phyloP scores from a whole-genome alignment of 1,140 invertebrate genomes.

The Sesamia nonagrioides region DNA sequence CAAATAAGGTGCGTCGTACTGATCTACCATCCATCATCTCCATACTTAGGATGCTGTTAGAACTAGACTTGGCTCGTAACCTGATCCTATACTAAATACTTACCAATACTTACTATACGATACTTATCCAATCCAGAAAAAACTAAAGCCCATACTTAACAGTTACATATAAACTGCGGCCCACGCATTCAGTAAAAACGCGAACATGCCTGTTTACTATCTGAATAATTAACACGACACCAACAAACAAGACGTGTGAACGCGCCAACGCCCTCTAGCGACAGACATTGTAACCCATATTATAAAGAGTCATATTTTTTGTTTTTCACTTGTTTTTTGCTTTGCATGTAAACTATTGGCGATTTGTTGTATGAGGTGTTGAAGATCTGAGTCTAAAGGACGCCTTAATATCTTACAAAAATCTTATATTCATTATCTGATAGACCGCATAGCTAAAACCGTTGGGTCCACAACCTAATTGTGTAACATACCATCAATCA shows the following conservation, averaged over 20 bases:
- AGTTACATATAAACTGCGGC: slow-evolving; percentile 40
- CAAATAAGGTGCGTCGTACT: too few species aligned
- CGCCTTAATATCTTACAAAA: neutral
- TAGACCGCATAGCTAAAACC: too few species aligned
- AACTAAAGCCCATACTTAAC: slow-evolving; percentile 8
- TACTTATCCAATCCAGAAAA: slow-evolving; percentile 1
- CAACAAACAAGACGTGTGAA: slow-evolving; percentile 69
- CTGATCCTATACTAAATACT: neutral
- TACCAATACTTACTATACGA: too few species aligned
- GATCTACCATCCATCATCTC: too few species aligned
- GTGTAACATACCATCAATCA: too few species aligned
- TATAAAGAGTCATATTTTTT: slow-evolving; percentile 3
- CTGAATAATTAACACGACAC: slow-evolving; percentile 71
- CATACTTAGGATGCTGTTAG: too few species aligned
- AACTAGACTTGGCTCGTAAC: too few species aligned
- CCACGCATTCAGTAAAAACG: slow-evolving; percentile 61
- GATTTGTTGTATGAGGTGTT: neutral
- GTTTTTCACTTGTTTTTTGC: neutral
- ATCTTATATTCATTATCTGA: too few species aligned
- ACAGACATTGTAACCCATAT: slow-evolving; percentile 41
- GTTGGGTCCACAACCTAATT: too few species aligned
- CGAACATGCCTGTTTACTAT: slow-evolving; percentile 56
- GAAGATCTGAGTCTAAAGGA: neutral
- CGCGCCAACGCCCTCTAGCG: slow-evolving; percentile 51
- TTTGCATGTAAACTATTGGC: neutral